These are phyloP conservation scores for Ephialtes manifestator DNA, from an alignment of 2,888 invertebrate species.

Conservation along the genomic window DNA sequence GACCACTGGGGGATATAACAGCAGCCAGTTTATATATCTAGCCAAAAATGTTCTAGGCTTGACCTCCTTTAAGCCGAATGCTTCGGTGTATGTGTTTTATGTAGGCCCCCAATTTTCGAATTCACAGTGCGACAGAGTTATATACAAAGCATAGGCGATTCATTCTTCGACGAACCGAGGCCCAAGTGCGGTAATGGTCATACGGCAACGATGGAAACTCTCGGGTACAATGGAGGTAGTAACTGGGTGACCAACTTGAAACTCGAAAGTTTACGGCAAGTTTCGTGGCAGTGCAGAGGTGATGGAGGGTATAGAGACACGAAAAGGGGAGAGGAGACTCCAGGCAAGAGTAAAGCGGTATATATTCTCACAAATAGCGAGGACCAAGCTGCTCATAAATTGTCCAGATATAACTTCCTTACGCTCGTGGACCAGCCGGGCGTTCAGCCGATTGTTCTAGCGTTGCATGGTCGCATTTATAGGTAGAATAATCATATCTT, in stretches of 20 bases:
- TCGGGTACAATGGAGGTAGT: conserved; percentile 60
- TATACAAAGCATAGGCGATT: conserved; percentile 31
- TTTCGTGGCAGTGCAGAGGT: conserved; percentile 57
- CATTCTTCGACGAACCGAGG: conserved; percentile 40
- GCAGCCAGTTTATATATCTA: not conserved
- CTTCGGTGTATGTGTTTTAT: not conserved
- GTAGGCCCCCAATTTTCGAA: not conserved
- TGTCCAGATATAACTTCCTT: conserved; percentile 59
- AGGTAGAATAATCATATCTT: conserved; percentile 54
- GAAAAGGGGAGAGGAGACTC: not conserved
- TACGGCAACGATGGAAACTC: conserved; percentile 66
- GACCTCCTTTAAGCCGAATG: not conserved
- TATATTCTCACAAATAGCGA: conserved; percentile 46
- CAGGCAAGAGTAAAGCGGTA: conserved; percentile 18
- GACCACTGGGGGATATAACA: not conserved
- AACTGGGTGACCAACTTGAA: conserved; percentile 72
- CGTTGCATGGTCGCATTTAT: conserved; percentile 48
- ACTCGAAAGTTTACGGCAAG: conserved; percentile 65
- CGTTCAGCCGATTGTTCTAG: conserved; percentile 55
- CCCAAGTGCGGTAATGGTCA: conserved; percentile 64
- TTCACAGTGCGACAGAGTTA: not conserved
- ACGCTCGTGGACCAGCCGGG: conserved; percentile 44
- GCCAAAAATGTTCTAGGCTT: not conserved
- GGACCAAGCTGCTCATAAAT: conserved; percentile 59
- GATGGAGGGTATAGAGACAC: conserved; percentile 33